Evolutionary conservation across 2,113 vertebrate genomes (phyloP).

Genomic region (Pterocles gutturalis): DNA sequence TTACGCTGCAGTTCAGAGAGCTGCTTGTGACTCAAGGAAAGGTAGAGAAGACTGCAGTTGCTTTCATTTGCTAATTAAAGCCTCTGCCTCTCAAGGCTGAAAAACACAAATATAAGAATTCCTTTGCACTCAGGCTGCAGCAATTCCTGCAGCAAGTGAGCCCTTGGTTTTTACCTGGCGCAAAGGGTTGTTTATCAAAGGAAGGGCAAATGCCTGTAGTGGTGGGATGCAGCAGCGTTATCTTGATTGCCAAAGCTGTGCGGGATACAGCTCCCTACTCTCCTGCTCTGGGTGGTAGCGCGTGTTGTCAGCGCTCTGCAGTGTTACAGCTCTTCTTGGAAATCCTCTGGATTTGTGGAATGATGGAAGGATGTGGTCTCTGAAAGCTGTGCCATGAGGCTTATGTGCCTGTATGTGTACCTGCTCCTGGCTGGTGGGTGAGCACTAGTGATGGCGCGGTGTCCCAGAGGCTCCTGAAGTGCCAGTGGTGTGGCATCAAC

Average conservation of each 20-base stretch:
- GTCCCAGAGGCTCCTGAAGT: background rate
- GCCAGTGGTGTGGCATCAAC: background rate
- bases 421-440: background rate
- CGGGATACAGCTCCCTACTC: background rate
- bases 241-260: background rate
- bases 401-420: rapidly evolving
- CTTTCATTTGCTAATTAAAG: background rate
- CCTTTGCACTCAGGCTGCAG: background rate
- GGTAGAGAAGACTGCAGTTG: background rate
- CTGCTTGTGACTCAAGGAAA: background rate
- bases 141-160: background rate
- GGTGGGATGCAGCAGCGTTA: background rate
- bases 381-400: background rate
- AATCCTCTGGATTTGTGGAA: background rate
- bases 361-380: background rate
- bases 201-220: background rate
- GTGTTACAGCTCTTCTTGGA: background rate
- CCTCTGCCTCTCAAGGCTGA: background rate
- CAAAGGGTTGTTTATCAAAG: background rate
- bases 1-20: background rate
- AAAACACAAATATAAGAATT: background rate
- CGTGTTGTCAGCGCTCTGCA: rapidly evolving
- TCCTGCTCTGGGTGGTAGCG: background rate
- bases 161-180: background rate
- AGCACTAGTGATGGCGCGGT: rapidly evolving